A percentile compares a stretch with the other conserved stretches of the same genome.
These are phyloP conservation scores for Andrena fulva DNA, from an alignment of 2,888 invertebrate genomes.

Conservation along the genomic window DNA sequence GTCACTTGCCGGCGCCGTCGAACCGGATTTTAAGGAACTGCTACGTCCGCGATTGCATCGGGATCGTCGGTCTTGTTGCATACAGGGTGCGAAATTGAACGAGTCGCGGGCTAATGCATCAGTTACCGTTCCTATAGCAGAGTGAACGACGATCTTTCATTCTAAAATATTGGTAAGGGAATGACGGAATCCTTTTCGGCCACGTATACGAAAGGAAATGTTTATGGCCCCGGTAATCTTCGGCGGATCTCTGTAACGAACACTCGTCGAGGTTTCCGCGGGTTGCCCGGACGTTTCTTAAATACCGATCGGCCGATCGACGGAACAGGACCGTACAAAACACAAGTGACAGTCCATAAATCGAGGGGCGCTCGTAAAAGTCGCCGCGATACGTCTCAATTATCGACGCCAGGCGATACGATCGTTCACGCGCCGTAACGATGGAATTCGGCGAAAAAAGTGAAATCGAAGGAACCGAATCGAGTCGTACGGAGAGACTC, in stretches of 20 bases:
- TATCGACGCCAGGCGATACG: slow-evolving; percentile 15
- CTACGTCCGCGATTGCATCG: neutral
- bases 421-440: neutral
- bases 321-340: slow-evolving; percentile 28
- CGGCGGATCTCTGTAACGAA: neutral
- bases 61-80: neutral
- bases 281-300: neutral
- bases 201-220: neutral
- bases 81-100: neutral
- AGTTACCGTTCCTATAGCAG: too few relatives aligned
- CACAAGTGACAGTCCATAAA: slow-evolving; percentile 41
- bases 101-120: neutral
- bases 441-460: slow-evolving; percentile 54
- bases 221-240: slow-evolving; percentile 4
- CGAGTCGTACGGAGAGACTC: neutral
- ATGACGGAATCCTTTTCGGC: neutral
- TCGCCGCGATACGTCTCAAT: slow-evolving; percentile 55
- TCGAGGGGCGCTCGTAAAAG: slow-evolving; percentile 37
- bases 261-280: neutral
- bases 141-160: too few relatives aligned
- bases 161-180: neutral
- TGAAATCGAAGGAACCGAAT: slow-evolving; percentile 35
- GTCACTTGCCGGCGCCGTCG: neutral
- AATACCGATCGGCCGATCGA: slow-evolving; percentile 4
- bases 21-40: slow-evolving; percentile 24